Conservation (phyloP, 1,140 invertebrate species). For the Meloidogyne chitwoodi region DNA sequence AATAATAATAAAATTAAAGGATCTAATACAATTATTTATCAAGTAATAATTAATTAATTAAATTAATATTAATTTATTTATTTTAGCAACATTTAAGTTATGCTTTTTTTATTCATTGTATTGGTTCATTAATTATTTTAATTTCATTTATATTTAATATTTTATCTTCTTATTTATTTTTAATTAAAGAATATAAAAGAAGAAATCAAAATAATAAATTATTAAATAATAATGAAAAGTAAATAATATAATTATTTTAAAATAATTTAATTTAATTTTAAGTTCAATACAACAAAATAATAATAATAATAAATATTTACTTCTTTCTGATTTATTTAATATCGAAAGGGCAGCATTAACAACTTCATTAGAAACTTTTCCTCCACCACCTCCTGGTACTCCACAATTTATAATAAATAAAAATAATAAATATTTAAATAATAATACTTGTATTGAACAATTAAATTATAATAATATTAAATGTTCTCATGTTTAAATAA, state of each 20-base stretch:
- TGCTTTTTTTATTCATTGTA: slow-evolving; percentile 46
- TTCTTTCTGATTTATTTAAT: background rate
- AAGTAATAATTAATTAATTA: background rate
- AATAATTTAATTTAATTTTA: background rate
- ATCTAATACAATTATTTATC: background rate
- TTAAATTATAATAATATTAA: background rate
- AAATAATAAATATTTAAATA: no score
- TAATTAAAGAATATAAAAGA: slow-evolving; percentile 20
- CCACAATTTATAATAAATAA: background rate
- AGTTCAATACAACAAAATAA: background rate
- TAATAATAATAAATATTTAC: background rate
- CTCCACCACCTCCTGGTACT: background rate
- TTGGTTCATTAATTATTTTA: slow-evolving; percentile 40
- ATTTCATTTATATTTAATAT: slow-evolving; percentile 32
- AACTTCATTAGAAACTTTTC: background rate
- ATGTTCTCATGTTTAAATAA: background rate
- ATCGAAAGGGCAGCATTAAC: background rate
- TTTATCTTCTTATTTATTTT: slow-evolving; percentile 38
- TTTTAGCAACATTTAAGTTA: slow-evolving; percentile 48
- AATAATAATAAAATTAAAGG: slow-evolving; percentile 32
- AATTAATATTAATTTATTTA: background rate
- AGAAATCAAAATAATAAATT: background rate
- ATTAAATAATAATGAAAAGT: no score
- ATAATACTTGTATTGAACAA: background rate
- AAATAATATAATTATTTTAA: no score